Evolutionary conservation across 2,888 invertebrate genomes (phyloP).

Genomic region (Isotomurus palustris): DNA sequence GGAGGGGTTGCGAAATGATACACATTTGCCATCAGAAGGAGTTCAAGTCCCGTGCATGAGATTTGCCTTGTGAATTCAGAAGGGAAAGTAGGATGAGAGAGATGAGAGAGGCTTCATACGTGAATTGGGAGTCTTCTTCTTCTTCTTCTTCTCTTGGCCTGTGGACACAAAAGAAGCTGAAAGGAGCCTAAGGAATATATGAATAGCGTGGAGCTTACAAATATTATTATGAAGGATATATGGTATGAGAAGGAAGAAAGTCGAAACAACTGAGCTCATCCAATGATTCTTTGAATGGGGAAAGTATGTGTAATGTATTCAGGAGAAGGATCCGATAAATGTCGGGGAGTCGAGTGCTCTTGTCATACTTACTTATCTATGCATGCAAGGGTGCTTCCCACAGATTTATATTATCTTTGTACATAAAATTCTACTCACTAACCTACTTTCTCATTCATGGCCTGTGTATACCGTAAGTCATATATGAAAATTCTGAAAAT

Average conservation of each 20-base stretch:
- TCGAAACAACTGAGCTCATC: background rate
- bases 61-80: too few relatives aligned
- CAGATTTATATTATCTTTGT: slow-evolving; percentile 13
- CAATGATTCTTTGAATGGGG: background rate
- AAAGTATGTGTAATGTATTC: background rate
- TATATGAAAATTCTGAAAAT: too few relatives aligned
- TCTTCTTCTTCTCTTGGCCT: too few relatives aligned
- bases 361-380: slow-evolving; percentile 16
- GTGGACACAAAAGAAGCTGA: too few relatives aligned
- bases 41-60: too few relatives aligned
- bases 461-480: background rate
- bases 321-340: slow-evolving; percentile 1
- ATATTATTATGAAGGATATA: background rate
- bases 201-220: too few relatives aligned
- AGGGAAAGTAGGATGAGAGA: too few relatives aligned
- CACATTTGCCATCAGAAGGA: too few relatives aligned
- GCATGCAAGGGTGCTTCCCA: slow-evolving; percentile 15
- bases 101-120: too few relatives aligned
- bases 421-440: slow-evolving; percentile 9
- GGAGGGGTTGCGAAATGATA: slow-evolving; percentile 1
- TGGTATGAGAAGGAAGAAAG: background rate
- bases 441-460: slow-evolving; percentile 5
- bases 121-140: too few relatives aligned
- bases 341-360: slow-evolving; percentile 2
- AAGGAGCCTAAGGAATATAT: too few relatives aligned